Base-by-base conservation (phyloP, 2,113 vertebrate genomes). In the Macquaria ambigua region DNA sequence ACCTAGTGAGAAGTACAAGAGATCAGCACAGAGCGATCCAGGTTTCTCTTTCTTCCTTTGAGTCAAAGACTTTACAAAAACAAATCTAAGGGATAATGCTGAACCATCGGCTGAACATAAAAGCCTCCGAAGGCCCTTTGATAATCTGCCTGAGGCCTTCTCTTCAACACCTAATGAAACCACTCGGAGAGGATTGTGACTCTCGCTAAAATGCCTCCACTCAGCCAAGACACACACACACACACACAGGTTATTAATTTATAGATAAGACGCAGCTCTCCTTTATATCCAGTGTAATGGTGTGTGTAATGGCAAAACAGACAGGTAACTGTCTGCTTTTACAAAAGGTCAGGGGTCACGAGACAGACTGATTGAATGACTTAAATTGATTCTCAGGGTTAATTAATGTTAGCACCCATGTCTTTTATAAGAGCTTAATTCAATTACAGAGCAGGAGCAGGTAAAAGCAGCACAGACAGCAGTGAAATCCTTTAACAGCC, bases 1-100 rank as follows among this genome's bases (percentile, higher is more conserved):
- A 89, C 87, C 88, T 89, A 90, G 90, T 93, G 87, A 86, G 89
- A 83, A 58, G 79, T 61, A 86, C 83, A 81, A 76, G 84, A 83
- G 90, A 83, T 70, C 77, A 84, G 43, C 53, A 58, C 61, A 39
- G 70, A 80, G 59, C 58, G 5, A 83, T 52, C 59, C 67, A 58
- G 62, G 39, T 48, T 71, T 68, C 53, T 61, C 52, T 84, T 72
- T 81, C 74, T 82, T 82, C 61, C 62, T 84, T 52, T 72, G 75
- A 92, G 69, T 82, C 68, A 80, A 88, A 90, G 83, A 82, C 70
- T 87, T 84, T 64, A 77, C 64, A 87, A 85, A 86, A 90, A 90
- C 46, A 86, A 89, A 81, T 87, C 81, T 81, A 77, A 70, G 59
- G 46, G 56, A 66, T 77, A 72, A 63, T 18, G 63, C 37, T 71